A percentile compares a stretch with the other conserved stretches of the same genome.
Conservation (phyloP, 2,797 vertebrate genomes). For the Pipistrellus nathusii region DNA sequence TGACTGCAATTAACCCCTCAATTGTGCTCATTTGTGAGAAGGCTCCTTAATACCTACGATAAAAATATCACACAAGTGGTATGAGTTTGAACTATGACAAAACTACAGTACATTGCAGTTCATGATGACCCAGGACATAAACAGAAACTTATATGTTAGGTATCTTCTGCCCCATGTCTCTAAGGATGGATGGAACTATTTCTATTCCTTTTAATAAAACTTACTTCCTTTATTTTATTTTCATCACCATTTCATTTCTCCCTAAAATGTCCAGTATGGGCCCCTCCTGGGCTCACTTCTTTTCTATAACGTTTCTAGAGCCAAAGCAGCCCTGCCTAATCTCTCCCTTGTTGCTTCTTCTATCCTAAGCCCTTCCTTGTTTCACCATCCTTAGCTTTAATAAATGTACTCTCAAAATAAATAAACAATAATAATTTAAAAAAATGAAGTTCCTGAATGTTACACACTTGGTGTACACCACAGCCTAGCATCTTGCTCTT, state of each 20-base stretch:
- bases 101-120: neutral
- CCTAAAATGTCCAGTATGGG: neutral
- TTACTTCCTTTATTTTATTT: neutral
- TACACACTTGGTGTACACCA: neutral
- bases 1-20: neutral
- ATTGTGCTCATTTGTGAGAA: neutral
- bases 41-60: neutral
- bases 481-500: neutral
- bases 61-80: neutral
- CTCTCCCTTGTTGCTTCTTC: too few species aligned
- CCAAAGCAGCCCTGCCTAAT: too few species aligned
- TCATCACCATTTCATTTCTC: neutral
- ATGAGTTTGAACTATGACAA: neutral
- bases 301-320: too few species aligned
- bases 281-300: too few species aligned
- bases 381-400: too few species aligned
- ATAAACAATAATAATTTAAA: too few species aligned
- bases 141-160: neutral
- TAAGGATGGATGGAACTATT: neutral
- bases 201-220: neutral
- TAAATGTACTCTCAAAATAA: too few species aligned
- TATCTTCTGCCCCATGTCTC: neutral
- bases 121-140: neutral
- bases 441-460: neutral
- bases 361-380: too few species aligned